A percentile compares a stretch with the other conserved stretches of the same genome.
Evolutionary conservation across 2,888 invertebrate genomes (phyloP).

Genomic region (Acanthosepion lycidas): DNA sequence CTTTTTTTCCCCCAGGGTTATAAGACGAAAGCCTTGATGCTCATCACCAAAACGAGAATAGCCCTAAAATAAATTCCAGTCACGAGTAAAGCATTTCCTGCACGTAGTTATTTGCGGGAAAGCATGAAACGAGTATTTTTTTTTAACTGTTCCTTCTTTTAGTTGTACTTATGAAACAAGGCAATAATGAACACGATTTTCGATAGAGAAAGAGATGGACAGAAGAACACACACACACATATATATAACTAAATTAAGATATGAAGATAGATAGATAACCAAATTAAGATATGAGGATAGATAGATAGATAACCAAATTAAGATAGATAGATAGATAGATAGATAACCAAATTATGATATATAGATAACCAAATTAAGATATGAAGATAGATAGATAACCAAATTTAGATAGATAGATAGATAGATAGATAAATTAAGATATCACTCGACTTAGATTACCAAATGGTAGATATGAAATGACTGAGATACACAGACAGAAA

Average conservation of each 20-base stretch:
- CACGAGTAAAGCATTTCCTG: neutral
- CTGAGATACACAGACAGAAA: neutral
- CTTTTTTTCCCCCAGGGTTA: neutral
- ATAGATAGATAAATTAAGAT: no score
- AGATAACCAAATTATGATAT: no score
- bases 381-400: neutral
- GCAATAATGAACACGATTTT: neutral
- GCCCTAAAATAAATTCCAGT: neutral
- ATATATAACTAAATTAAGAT: neutral
- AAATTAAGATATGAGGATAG: no score
- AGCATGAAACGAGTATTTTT: neutral
- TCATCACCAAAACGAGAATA: neutral
- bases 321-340: no score
- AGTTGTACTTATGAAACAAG: neutral
- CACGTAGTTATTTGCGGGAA: neutral
- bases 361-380: neutral
- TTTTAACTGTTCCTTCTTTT: neutral
- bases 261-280: neutral
- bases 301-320: no score
- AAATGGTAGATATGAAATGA: no score
- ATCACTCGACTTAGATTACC: no score
- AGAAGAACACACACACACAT: neutral
- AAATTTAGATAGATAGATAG: no score
- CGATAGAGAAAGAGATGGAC: neutral
- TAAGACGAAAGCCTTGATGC: neutral